Evolutionary conservation across 2,797 vertebrate species (phyloP).

Genomic region (Etheostoma nigrum): DNA sequence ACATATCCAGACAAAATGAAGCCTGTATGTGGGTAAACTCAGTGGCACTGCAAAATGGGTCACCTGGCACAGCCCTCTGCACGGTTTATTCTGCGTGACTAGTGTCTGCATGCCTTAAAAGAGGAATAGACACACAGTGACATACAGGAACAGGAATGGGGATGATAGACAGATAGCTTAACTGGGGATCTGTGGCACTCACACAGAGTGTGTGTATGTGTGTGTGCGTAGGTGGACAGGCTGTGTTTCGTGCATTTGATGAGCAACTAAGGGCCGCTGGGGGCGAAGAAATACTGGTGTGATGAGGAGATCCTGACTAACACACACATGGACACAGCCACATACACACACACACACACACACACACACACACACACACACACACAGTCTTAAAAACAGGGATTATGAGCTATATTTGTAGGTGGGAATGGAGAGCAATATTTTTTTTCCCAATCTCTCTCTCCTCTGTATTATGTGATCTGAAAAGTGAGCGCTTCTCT

Average conservation of each 20-base stretch:
- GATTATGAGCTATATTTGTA: conserved; percentile 75
- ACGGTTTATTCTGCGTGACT: conserved; percentile 43
- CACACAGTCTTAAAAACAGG: conserved; percentile 57
- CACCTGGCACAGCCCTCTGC: conserved; percentile 56
- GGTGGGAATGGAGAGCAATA: conserved; percentile 68
- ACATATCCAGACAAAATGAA: conserved; percentile 12
- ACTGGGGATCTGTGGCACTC: conserved; percentile 45
- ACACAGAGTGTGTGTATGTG: conserved; percentile 25
- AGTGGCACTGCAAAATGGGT: conserved; percentile 49
- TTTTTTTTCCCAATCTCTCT: conserved; percentile 45
- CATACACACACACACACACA: conserved; percentile 21
- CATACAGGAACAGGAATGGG: conserved; percentile 32
- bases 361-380: conserved; percentile 5
- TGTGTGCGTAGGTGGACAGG: conserved; percentile 22
- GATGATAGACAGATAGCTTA: conserved; percentile 57
- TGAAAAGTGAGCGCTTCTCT: conserved; percentile 60
- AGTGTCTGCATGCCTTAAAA: conserved; percentile 49
- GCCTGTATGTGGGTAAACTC: conserved; percentile 25
- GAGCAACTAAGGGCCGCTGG: conserved; percentile 56
- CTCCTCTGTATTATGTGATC: conserved; percentile 53
- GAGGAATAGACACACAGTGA: conserved; percentile 28
- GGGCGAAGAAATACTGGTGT: conserved; percentile 51
- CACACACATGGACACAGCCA: conserved; percentile 22
- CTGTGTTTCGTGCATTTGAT: conserved; percentile 57
- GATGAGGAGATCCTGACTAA: conserved; percentile 46